Base-by-base conservation (phyloP, 2,113 vertebrate genomes). In the Loxodonta africana region DNA sequence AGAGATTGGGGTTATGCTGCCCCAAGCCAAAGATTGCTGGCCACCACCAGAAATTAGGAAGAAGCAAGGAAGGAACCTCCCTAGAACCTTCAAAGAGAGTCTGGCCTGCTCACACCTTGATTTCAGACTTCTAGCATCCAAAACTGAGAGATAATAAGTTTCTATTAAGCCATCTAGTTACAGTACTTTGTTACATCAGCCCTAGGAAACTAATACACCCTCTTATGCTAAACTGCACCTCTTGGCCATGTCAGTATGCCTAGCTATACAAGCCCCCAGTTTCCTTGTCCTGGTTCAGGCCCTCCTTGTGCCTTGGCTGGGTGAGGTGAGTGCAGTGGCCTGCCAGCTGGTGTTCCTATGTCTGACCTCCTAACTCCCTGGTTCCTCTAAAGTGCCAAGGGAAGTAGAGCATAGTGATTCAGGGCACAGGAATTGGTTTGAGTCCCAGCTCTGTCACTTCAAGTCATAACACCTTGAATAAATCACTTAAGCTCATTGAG, bases 401-500 rank as follows among this genome's bases (percentile, higher is more conserved):
- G n/a, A 14, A 28, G 25, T 8, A 17, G 5, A 71, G 30, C 26
- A 33, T 6, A 51, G 3, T n/a, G 63, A 25, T 81, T 48, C 18
- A 44, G 26, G 41, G 10, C n/a, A 30, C 21, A 65, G 44, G 18
- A 23, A 23, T 9, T 8, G 10, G 8, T 30, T 28, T 60, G 65
- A 33, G 21, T 90, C 25, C 71, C 44, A 46, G 30, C 53, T 83
- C 63, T 84, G 62, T 8, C 69, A 11, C 30, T 57, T 2, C 2
- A n/a, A 65, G n/a, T 20, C 28, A 1, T 80, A 62, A 86, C 33
- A n/a, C n/a, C 41, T 57, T 74, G 30, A 33, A 62, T 10, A 63
- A 67, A 11, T 91, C 74, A 62, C 48, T 78, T 89, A 67, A 93
- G 60, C 78, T 88, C 60, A n/a, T 20, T 37, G 28, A 71, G 48